Evolutionary conservation across 2,888 invertebrate genomes (phyloP), one percentile per base, ranked within the genome.

Genomic region (Scaptodrosophila latifasciaeformis): DNA sequence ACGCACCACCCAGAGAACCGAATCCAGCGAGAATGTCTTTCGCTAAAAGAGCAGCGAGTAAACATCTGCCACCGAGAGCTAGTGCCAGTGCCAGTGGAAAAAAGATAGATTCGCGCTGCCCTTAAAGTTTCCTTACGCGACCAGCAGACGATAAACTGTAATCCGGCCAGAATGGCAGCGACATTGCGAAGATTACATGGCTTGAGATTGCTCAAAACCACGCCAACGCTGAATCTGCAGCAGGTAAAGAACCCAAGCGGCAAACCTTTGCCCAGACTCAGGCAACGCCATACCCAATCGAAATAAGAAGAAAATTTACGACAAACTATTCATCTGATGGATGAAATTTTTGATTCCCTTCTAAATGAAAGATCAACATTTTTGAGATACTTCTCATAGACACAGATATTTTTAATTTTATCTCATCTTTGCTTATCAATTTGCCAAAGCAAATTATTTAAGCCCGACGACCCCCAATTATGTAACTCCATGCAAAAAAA

Each of bases 111-210:
- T 70, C 70, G 70, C 75, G 78, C 79, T 76, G 79, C 67, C 77
- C 67, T 65, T 62, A 76, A 59, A 76, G 66, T 67, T 79, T 75
- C 56, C 59, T 63, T 64, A 67, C 67, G 75, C 72, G 72, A 79
- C 71, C 78, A 69, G 69, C 70, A 82, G 82, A 78, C 69, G 76
- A 78, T 82, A 85, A 82, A 80, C 81, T 70, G 56, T 70, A 76
- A 74, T 82, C 69, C 79, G 82, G 82, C 89, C 90, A 93, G 91
- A 90, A 95, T 95, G 95, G 94, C 94, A 90, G 93, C 93, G 88
- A 91, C 92, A 87, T 91, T 94, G 87, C 92, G 93, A 89, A 91
- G 94, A 89, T 91, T 94, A 90, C 93, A 91, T 89, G 92, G 93
- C 88, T 91, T 92, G 86, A 91, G 92, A 87, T 90, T 95, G 88